Evolutionary conservation across 2,797 vertebrate genomes (phyloP).

Genomic region (Hyperoplus immaculatus): DNA sequence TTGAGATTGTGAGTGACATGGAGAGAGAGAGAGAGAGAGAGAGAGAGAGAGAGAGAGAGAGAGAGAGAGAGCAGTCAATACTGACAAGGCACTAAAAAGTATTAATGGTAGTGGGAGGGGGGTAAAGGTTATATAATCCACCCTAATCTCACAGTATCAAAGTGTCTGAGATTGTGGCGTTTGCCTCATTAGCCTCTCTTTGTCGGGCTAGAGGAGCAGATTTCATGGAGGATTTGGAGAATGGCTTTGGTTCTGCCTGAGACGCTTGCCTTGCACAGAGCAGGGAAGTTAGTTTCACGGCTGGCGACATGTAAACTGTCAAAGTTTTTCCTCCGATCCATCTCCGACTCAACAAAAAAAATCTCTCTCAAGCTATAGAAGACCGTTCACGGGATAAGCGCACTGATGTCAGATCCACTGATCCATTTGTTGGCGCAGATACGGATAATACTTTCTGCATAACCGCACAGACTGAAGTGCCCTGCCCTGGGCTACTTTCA

Average conservation of each 20-base stretch:
- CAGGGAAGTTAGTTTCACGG: constrained; percentile 74
- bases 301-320: constrained; percentile 73
- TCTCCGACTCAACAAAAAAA: constrained; percentile 55
- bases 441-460: constrained; percentile 57
- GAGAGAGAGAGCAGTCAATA: constrained; percentile 50
- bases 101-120: constrained; percentile 49
- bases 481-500: constrained; percentile 61
- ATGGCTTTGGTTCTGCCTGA: constrained; percentile 73
- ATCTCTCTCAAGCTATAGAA: constrained; percentile 65
- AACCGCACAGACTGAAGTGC: constrained; percentile 47
- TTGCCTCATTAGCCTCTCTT: constrained; percentile 81
- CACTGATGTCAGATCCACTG: constrained; percentile 68
- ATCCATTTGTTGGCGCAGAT: constrained; percentile 72
- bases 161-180: constrained; percentile 76
- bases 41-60: constrained; percentile 23
- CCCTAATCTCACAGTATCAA: constrained; percentile 80
- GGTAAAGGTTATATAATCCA: constrained; percentile 82
- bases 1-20: constrained; percentile 59
- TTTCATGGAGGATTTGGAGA: constrained; percentile 82
- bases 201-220: constrained; percentile 77
- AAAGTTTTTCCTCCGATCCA: constrained; percentile 74
- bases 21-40: constrained; percentile 24
- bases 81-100: constrained; percentile 47
- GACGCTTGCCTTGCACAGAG: constrained; percentile 59
- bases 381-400: constrained; percentile 63